Evolutionary conservation across 2,113 vertebrate species (phyloP), one percentile per base, ranked within the genome.

Genomic region (Thinocorus orbignyianus): DNA sequence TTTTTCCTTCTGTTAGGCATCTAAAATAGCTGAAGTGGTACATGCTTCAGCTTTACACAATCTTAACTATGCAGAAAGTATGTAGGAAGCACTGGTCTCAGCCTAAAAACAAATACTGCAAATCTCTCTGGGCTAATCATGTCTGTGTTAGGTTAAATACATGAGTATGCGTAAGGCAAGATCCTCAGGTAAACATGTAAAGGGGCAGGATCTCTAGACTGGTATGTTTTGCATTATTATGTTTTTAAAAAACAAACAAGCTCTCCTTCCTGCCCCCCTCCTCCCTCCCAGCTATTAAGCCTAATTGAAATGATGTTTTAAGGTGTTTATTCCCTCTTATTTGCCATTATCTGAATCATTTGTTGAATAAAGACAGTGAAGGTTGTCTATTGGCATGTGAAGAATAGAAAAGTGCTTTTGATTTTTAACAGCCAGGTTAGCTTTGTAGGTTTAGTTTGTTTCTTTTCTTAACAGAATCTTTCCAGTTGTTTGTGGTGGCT

Each of bases 401-500:
- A 60, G 81, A 74, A n/a, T 58, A 90, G 51, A 92, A 57, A 94
- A 92, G 65, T 69, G 23, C 48, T 95, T 88, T 71, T 91, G 42
- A 61, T 81, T 89, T 69, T 79, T 84, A 77, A 57, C 25, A 25
- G 6, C 69, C 19, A 19, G 10, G 8, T 82, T 65, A 86, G 19
- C 24, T 86, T 84, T 70, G 41, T 96, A 57, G 6, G 3, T 87
- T 95, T 73, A 79, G 37, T 73, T 22, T 80, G 85, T 72, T 58
- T 71, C 86, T 70, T 94, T 92, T 72, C 49, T 93, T 97, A 88
- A 66, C 95, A 99, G 99, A 99, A 99, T 97, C 96, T 99, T 68
- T 99, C 98, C 81, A 99, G 99, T 95, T 99, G 98, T 91, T 97
- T 99, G 82, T 99, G 99, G 99, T 98, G 99, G 98, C 98, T 99